A percentile compares a stretch with the other conserved stretches of the same genome.
Evolutionary conservation across 2,797 vertebrate genomes (phyloP).

Genomic region (Sebastes cheni): DNA sequence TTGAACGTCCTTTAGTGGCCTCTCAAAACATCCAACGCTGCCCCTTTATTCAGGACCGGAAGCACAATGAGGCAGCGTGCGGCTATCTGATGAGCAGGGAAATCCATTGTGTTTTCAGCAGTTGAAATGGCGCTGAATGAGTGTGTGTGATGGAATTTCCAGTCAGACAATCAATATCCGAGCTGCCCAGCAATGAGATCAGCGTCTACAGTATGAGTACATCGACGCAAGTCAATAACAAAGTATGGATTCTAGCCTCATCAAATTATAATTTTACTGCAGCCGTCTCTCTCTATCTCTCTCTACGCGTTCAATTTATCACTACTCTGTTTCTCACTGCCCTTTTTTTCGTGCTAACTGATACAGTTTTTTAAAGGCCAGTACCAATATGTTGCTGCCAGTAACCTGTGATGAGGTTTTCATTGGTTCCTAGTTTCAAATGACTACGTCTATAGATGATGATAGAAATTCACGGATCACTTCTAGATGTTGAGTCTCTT

Average conservation of each 20-base stretch:
- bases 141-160: constrained; percentile 56
- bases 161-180: constrained; percentile 67
- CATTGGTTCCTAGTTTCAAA: not conserved
- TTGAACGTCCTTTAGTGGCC: not conserved
- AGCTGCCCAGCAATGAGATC: constrained; percentile 64
- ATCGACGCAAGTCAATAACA: constrained; percentile 67
- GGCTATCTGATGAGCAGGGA: constrained; percentile 7
- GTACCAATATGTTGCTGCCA: not conserved
- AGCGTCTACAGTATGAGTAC: constrained; percentile 52
- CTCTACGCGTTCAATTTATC: constrained; percentile 7
- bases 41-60: not conserved
- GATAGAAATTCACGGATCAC: not conserved
- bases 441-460: not conserved
- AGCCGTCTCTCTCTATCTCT: constrained; percentile 41
- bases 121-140: constrained; percentile 38
- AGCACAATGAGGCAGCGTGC: not conserved
- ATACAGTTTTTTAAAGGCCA: not conserved
- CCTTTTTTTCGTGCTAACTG: not conserved
- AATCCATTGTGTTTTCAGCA: constrained; percentile 36
- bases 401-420: not conserved
- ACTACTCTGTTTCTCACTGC: not conserved
- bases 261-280: constrained; percentile 67
- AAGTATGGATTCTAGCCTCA: constrained; percentile 63
- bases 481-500: not conserved
- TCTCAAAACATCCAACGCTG: not conserved